A percentile compares a stretch with the other conserved stretches of the same genome.
Conservation (phyloP, 2,797 vertebrate species). For the Novumbra hubbsi region DNA sequence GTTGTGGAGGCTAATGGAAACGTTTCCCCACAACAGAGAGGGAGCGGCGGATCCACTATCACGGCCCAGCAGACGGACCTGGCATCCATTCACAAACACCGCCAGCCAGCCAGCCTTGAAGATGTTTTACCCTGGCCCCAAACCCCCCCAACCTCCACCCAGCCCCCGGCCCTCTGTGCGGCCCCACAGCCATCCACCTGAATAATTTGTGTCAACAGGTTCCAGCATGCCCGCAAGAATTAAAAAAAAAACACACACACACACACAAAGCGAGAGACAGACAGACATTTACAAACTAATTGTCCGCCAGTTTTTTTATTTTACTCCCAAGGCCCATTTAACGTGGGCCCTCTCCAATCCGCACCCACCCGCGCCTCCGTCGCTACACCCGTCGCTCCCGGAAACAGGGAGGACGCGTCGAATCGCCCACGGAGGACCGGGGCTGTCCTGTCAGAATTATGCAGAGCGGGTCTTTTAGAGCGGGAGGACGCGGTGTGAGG, state of each 20-base stretch:
- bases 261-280: constrained; percentile 67
- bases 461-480: not conserved
- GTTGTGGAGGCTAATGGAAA: constrained; percentile 83
- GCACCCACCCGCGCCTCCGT: constrained; percentile 14
- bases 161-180: no score
- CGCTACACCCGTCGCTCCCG: no score
- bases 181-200: constrained; percentile 76
- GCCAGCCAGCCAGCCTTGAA: constrained; percentile 64
- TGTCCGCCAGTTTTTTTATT: constrained; percentile 54
- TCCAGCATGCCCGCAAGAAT: constrained; percentile 74
- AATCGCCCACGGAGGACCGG: constrained; percentile 26
- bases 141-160: constrained; percentile 34
- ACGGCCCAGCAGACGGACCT: constrained; percentile 78
- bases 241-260: constrained; percentile 17
- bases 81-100: constrained; percentile 64
- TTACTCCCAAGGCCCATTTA: constrained; percentile 69
- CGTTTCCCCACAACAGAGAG: constrained; percentile 77
- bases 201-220: constrained; percentile 84
- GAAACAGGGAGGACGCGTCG: constrained; percentile 27
- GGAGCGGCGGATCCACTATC: constrained; percentile 78
- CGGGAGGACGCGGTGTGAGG: constrained; percentile 11
- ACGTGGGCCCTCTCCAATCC: constrained; percentile 34
- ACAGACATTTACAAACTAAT: constrained; percentile 74
- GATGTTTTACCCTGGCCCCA: constrained; percentile 67
- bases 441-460: constrained; percentile 15